phyloP scores from a whole-genome alignment of 1,140 invertebrate species.

The Aculops lycopersici region DNA sequence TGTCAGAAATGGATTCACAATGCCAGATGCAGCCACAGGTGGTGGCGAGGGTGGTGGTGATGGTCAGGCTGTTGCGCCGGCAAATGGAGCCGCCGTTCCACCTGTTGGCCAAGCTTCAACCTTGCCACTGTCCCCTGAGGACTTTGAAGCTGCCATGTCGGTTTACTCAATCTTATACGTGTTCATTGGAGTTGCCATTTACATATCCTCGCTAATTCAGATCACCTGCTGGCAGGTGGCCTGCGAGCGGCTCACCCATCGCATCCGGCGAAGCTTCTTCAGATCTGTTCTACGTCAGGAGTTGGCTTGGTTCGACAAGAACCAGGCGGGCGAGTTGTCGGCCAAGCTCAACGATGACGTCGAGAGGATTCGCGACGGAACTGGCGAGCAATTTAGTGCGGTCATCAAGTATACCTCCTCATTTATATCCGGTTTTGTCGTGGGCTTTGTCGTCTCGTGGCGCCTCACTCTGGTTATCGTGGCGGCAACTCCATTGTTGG shows the following conservation, averaged over 20 bases:
- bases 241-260: conserved; percentile 13
- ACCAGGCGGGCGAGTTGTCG: conserved; percentile 44
- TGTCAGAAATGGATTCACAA: background rate
- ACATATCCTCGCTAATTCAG: background rate
- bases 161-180: background rate
- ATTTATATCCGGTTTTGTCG: conserved; percentile 11
- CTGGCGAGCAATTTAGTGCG: conserved; percentile 21
- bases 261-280: conserved; percentile 15
- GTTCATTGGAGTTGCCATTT: background rate
- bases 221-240: background rate
- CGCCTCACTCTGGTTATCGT: conserved; percentile 9
- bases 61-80: too few relatives aligned
- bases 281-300: conserved; percentile 25
- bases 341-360: conserved; percentile 37
- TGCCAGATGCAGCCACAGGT: background rate
- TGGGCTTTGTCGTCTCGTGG: conserved; percentile 9
- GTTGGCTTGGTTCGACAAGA: conserved; percentile 45
- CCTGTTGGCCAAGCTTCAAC: background rate
- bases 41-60: too few relatives aligned
- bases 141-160: background rate
- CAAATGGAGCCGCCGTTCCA: background rate
- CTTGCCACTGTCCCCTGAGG: background rate
- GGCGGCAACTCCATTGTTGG: conserved; percentile 6
- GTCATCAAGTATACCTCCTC: conserved; percentile 15
- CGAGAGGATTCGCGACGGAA: conserved; percentile 20